A percentile compares a stretch with the other conserved stretches of the same genome.
These are phyloP conservation scores for Liasis olivaceus DNA, from an alignment of 2,797 vertebrate species.

Conservation along the genomic window DNA sequence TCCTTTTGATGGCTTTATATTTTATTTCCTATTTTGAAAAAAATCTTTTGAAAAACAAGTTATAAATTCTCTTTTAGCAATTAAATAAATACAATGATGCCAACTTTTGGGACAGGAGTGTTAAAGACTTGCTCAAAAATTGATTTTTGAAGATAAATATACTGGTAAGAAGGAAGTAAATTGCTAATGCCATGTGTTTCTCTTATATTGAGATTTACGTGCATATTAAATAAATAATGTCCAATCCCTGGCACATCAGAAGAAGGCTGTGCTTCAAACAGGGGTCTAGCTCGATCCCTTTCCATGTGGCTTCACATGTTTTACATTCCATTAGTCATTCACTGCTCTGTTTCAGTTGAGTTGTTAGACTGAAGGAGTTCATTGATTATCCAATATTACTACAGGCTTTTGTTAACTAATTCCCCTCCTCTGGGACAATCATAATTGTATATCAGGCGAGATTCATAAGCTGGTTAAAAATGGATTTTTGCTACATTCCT, in stretches of 20 bases:
- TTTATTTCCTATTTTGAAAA: background rate
- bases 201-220: background rate
- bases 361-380: constrained; percentile 37
- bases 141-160: background rate
- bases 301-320: constrained; percentile 51
- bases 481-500: background rate
- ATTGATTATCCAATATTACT: constrained; percentile 38
- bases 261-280: constrained; percentile 6
- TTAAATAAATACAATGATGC: background rate
- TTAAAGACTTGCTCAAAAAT: background rate
- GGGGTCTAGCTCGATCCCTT: constrained; percentile 46
- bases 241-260: background rate
- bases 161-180: background rate
- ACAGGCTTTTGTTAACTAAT: constrained; percentile 38
- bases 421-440: constrained; percentile 39
- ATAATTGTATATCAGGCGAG: constrained; percentile 40
- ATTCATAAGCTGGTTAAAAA: constrained; percentile 31
- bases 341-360: constrained; percentile 50
- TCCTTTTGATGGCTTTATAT: background rate
- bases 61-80: background rate
- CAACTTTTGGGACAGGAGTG: background rate
- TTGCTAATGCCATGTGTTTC: background rate
- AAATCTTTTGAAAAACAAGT: background rate
- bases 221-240: constrained; percentile 20
- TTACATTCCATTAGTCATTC: constrained; percentile 49